A percentile compares a stretch with the other conserved stretches of the same genome.
Evolutionary conservation across 2,113 vertebrate species (phyloP).

Genomic region (Silurus asotus): DNA sequence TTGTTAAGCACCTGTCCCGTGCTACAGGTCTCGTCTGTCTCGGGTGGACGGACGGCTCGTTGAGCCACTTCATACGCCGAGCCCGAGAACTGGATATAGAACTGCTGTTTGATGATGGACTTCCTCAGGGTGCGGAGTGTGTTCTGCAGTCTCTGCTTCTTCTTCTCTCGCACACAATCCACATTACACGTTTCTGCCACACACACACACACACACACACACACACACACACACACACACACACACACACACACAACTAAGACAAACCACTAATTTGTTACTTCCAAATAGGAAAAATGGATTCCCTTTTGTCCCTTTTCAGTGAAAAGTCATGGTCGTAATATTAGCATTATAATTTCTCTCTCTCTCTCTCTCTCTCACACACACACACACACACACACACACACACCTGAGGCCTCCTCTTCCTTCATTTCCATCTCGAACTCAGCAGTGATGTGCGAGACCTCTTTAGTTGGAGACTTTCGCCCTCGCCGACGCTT

Average conservation of each 20-base stretch:
- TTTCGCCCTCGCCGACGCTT: conserved; percentile 89
- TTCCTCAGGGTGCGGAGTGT: conserved; percentile 89
- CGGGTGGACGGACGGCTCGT: conserved; percentile 75
- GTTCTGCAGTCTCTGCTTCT: conserved; percentile 87
- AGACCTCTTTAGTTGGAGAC: conserved; percentile 90
- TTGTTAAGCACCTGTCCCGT: conserved; percentile 84
- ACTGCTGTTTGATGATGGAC: conserved; percentile 92
- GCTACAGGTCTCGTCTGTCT: conserved; percentile 79
- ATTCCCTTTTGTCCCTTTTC: neutral
- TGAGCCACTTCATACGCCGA: conserved; percentile 92
- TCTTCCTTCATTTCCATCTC: conserved; percentile 90
- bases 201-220: conserved; percentile 19
- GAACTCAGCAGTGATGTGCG: conserved; percentile 90
- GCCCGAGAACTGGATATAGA: conserved; percentile 91
- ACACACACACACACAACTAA: neutral
- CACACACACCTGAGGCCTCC: conserved; percentile 83
- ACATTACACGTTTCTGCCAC: conserved; percentile 83
- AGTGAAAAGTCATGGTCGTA: neutral
- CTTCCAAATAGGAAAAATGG: neutral
- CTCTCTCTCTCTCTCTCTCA: conserved; percentile 34
- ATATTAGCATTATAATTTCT: neutral
- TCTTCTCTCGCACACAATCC: conserved; percentile 84
- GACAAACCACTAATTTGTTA: neutral
- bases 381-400: conserved; percentile 55
- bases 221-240: no score